A percentile compares a stretch with the other conserved stretches of the same genome.
phyloP scores from a whole-genome alignment of 2,888 invertebrate genomes.

The Xestia xanthographa region DNA sequence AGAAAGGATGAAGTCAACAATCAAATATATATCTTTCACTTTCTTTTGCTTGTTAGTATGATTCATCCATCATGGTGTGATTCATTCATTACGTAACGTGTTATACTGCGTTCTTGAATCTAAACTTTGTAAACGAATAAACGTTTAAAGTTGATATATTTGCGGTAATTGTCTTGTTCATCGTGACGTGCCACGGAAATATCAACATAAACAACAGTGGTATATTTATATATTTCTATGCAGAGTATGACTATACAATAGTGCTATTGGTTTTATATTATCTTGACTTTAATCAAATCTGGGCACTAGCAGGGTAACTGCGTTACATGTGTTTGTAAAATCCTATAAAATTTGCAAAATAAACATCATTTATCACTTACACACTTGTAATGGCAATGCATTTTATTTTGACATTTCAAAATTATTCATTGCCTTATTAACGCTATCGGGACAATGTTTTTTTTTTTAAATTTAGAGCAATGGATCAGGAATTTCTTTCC shows the following conservation, averaged over 20 bases:
- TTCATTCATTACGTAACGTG: constrained; percentile 58
- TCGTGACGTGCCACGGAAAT: neutral
- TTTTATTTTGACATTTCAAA: neutral
- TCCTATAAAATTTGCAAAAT: no score
- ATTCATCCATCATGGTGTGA: constrained; percentile 61
- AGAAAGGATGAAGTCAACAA: constrained; percentile 60
- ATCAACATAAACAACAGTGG: neutral
- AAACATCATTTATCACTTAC: no score
- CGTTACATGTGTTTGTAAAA: neutral
- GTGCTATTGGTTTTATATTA: neutral
- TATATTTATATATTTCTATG: neutral
- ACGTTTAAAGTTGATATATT: constrained; percentile 14
- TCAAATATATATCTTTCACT: constrained; percentile 58
- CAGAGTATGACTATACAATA: neutral
- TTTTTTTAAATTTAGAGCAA: neutral
- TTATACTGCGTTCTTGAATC: constrained; percentile 23
- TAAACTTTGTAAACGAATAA: constrained; percentile 23
- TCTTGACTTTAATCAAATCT: neutral
- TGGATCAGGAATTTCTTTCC: neutral
- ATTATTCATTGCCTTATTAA: neutral
- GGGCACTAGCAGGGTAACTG: neutral
- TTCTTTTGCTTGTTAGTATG: constrained; percentile 46
- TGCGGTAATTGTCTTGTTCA: constrained; percentile 4
- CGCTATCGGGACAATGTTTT: neutral
- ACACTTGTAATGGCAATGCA: neutral